Percentiles rank a stretch among this genome's conserved stretches.
Evolutionary conservation across 2,797 vertebrate genomes (phyloP).

Genomic region (Sebastes matsubarae): DNA sequence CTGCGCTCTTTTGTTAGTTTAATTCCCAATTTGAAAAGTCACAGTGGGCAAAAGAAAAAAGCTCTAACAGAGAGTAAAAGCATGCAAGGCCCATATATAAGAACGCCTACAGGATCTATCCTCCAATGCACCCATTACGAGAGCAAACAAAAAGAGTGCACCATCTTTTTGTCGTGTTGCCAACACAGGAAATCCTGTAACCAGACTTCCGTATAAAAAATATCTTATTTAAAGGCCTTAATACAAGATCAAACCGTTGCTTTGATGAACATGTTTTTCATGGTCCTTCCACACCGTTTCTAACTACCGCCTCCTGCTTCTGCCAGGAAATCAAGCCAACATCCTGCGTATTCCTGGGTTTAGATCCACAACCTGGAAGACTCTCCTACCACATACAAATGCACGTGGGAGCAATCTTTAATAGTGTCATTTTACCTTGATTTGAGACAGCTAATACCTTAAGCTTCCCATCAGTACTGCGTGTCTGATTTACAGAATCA

Average conservation of each 20-base stretch:
- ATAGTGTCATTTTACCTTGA: constrained; percentile 38
- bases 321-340: constrained; percentile 52
- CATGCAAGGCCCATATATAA: not conserved
- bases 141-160: constrained; percentile 6
- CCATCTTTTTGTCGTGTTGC: not conserved
- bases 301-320: not conserved
- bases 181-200: constrained; percentile 17
- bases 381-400: not conserved
- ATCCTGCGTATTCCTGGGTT: constrained; percentile 30
- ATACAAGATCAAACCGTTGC: constrained; percentile 21
- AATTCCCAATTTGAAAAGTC: constrained; percentile 7
- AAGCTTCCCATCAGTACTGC: constrained; percentile 19
- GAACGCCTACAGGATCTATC: not conserved
- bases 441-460: constrained; percentile 30
- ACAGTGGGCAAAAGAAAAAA: constrained; percentile 1
- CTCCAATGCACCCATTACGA: not conserved
- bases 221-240: constrained; percentile 9
- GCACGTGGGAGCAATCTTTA: constrained; percentile 22
- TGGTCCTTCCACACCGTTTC: constrained; percentile 5
- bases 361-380: constrained; percentile 42
- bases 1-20: constrained; percentile 8
- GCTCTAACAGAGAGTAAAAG: constrained; percentile 1
- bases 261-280: constrained; percentile 28
- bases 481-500: not conserved
- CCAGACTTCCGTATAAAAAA: not conserved